These are phyloP conservation scores for Sycophila texana DNA, from an alignment of 2,888 invertebrate genomes.

Conservation along the genomic window DNA sequence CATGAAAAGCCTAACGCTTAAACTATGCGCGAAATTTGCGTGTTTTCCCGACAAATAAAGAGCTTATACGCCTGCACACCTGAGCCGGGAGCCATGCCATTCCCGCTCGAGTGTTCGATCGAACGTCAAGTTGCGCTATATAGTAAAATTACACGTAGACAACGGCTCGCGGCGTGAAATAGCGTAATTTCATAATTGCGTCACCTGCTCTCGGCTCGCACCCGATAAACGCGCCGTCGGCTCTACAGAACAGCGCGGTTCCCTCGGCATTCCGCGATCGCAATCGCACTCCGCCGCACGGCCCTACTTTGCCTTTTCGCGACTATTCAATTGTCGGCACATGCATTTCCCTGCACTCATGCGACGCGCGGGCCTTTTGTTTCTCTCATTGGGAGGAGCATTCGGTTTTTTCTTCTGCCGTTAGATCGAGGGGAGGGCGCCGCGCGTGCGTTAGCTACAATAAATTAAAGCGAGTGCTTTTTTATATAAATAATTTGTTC, in stretches of 20 bases:
- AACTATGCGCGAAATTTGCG: no score
- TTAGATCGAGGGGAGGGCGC: not conserved
- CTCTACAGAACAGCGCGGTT: not conserved
- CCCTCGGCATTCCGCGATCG: constrained; percentile 46
- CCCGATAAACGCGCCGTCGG: not conserved
- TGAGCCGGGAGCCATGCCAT: not conserved
- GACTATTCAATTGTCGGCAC: constrained; percentile 48
- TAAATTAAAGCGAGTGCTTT: not conserved
- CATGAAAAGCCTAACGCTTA: no score
- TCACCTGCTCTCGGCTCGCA: constrained; percentile 4
- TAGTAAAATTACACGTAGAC: not conserved
- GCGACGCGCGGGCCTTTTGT: not conserved
- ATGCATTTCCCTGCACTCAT: constrained; percentile 6
- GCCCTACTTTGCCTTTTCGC: constrained; percentile 45
- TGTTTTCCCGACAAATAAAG: no score
- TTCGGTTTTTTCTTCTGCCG: not conserved
- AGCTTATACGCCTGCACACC: not conserved
- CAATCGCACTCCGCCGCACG: constrained; percentile 28
- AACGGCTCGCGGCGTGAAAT: not conserved
- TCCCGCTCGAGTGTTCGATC: not conserved
- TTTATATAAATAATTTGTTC: not conserved
- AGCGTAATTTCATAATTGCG: constrained; percentile 48
- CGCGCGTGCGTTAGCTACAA: not conserved
- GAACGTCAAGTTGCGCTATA: not conserved
- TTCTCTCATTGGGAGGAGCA: constrained; percentile 12